Evolutionary conservation across 2,888 invertebrate genomes (phyloP).

Genomic region (Gnatocerus cornutus): DNA sequence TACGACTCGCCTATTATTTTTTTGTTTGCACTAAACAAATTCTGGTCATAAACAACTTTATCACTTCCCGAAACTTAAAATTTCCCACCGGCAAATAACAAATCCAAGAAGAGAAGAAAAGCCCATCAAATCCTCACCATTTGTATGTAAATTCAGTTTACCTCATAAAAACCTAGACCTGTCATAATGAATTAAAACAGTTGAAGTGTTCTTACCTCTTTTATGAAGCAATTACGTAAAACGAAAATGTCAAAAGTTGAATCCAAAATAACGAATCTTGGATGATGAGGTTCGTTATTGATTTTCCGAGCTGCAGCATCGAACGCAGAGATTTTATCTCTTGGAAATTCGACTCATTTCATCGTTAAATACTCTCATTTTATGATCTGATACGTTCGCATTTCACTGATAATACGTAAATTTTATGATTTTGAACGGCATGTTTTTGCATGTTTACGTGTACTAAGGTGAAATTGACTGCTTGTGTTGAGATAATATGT

Average conservation of each 20-base stretch:
- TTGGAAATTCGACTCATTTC: slow-evolving; percentile 3
- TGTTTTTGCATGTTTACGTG: slow-evolving; percentile 5
- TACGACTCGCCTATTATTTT: not conserved
- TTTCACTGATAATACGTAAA: slow-evolving; percentile 8
- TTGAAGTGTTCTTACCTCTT: not conserved
- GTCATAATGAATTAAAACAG: slow-evolving; percentile 8
- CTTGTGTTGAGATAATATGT: not conserved
- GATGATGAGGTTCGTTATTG: not conserved
- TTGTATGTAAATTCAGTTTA: slow-evolving; percentile 20
- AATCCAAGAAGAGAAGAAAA: not conserved
- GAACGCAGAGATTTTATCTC: not conserved
- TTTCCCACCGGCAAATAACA: not conserved
- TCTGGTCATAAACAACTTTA: not conserved
- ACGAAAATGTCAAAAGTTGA: slow-evolving; percentile 9
- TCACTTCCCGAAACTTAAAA: not conserved
- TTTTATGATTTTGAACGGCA: slow-evolving; percentile 10
- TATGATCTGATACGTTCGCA: slow-evolving; percentile 9
- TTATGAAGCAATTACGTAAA: not conserved
- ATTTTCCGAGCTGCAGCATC: not conserved
- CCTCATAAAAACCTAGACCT: slow-evolving; percentile 1
- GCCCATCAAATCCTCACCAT: slow-evolving; percentile 7
- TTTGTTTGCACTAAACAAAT: not conserved
- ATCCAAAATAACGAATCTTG: no score
- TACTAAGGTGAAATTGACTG: not conserved
- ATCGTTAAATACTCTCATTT: slow-evolving; percentile 2